phyloP scores from a whole-genome alignment of 2,888 invertebrate species.

The Drosophila koepferae region DNA sequence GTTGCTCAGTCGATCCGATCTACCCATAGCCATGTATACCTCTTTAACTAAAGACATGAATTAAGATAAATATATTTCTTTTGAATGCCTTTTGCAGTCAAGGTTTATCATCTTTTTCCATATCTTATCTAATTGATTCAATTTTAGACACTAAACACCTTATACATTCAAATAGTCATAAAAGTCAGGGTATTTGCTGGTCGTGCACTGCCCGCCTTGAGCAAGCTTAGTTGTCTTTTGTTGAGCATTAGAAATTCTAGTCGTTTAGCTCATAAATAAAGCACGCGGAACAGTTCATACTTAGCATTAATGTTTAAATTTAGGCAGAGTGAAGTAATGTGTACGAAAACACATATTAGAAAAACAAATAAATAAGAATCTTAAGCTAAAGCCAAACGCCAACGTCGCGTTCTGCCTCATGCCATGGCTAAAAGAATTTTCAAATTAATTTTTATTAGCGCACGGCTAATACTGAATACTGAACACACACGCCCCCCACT shows the following conservation, averaged over 20 bases:
- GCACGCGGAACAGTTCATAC: slow-evolving; percentile 55
- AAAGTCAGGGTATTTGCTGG: not conserved
- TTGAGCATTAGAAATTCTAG: slow-evolving; percentile 29
- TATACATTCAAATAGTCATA: too few species aligned
- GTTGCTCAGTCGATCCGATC: not conserved
- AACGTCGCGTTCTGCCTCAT: slow-evolving; percentile 45
- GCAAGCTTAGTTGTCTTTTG: not conserved
- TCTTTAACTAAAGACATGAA: too few species aligned
- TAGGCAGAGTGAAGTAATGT: slow-evolving; percentile 61
- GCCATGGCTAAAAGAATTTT: slow-evolving; percentile 71
- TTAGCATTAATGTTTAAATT: slow-evolving; percentile 57
- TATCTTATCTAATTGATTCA: not conserved
- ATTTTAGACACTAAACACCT: not conserved
- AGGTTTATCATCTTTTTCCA: not conserved
- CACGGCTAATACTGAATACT: slow-evolving; percentile 72
- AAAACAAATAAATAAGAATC: slow-evolving; percentile 77
- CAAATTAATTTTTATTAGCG: slow-evolving; percentile 80
- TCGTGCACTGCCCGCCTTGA: not conserved
- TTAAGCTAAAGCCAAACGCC: slow-evolving; percentile 59
- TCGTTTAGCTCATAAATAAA: slow-evolving; percentile 67
- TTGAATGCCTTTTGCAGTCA: too few species aligned
- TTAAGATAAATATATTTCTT: too few species aligned
- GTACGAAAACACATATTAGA: slow-evolving; percentile 56
- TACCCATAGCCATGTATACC: not conserved
- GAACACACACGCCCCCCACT: slow-evolving; percentile 40